Evolutionary conservation across 2,797 vertebrate species (phyloP), one percentile per base, ranked within the genome.

Genomic region (Manis crassicaudata): DNA sequence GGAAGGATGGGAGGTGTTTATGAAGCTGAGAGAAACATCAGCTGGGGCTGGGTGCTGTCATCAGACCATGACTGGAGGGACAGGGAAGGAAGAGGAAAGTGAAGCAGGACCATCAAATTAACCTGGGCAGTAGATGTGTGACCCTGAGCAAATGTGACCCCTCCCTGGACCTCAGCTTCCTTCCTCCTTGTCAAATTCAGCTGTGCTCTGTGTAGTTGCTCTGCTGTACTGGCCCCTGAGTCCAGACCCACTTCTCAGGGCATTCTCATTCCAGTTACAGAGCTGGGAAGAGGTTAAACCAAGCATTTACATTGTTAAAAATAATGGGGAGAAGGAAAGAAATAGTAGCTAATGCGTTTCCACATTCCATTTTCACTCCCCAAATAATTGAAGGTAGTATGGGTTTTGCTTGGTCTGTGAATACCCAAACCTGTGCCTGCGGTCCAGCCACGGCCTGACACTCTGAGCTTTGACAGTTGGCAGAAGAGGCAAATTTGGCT

Each of bases 161-260:
- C 32, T 70, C 29, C 5, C 35, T 52, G 17, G 43, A 17, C 25
- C 62, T 73, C 35, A 1, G 29, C 7, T 37, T 89, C 7, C 35
- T n/a, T 75, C 29, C 29, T 72, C 20, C 14, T 29, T 18, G 43
- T 88, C 8, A 9, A 10, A 23, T 35, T n/a, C 20, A 40, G 21
- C 68, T 43, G 7, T 5, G 10, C 7, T 10, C 6, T 35, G 0
- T 29, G 1, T 83, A 62, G 18, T 32, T 60, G 35, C 52, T 84
- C 50, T 27, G 6, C 18, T 6, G 7, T 2, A 0, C 2, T 18
- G 17, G 58, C 11, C 27, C 40, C 0, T 0, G 52, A 50, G 60
- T n/a, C 77, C 62, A n/a, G 72, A 62, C 67, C 62, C 0, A 0
- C 17, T 40, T 40, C 73, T 32, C 21, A 56, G 25, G 76, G 27